Evolutionary conservation across 2,888 invertebrate species (phyloP).

Genomic region (Globia sparganii): DNA sequence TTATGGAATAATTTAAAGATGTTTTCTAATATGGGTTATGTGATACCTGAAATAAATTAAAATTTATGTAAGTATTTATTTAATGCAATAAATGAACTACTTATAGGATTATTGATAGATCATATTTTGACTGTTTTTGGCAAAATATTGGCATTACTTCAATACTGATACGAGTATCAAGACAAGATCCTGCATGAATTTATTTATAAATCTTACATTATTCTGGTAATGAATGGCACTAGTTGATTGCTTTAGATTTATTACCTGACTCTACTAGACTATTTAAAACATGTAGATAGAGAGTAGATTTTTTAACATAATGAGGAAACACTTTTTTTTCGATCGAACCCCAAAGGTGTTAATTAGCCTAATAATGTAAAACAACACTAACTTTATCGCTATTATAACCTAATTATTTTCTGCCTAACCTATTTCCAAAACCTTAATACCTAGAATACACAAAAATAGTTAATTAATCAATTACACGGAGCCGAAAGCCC

Average conservation of each 20-base stretch:
- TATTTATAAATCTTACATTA: background rate
- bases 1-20: no score
- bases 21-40: no score
- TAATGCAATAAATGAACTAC: background rate
- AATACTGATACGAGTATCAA: background rate
- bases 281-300: no score
- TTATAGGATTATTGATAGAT: background rate
- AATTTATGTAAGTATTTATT: no score
- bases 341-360: accelerated
- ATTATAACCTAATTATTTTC: background rate
- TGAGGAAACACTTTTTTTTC: background rate
- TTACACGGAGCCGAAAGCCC: background rate
- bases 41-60: no score
- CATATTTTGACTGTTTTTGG: background rate
- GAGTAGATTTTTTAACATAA: background rate
- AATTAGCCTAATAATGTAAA: background rate
- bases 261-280: background rate
- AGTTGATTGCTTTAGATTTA: no score
- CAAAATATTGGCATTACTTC: background rate
- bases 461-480: background rate
- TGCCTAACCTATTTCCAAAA: background rate
- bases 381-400: no score
- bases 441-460: background rate
- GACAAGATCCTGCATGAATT: background rate
- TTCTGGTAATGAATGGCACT: no score